Evolutionary conservation across 2,888 invertebrate species (phyloP).

Genomic region (Perithous albicinctus): DNA sequence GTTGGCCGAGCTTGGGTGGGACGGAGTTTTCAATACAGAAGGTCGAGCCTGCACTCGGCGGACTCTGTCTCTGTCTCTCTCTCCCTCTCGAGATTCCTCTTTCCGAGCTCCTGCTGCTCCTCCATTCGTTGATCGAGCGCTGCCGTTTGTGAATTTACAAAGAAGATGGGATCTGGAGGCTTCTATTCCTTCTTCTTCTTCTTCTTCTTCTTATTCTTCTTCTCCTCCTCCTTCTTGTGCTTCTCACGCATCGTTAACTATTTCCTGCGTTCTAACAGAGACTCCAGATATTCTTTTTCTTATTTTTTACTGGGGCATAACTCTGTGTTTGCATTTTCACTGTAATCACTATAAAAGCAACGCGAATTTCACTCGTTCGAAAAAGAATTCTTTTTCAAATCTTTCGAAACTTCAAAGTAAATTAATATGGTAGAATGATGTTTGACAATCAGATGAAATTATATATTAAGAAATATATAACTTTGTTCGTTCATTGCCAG

Average conservation of each 20-base stretch:
- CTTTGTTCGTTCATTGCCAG: too few relatives aligned
- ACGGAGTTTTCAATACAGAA: slow-evolving; percentile 15
- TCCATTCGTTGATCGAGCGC: slow-evolving; percentile 14
- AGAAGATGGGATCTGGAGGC: background rate
- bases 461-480: too few relatives aligned
- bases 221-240: background rate
- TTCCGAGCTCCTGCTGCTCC: slow-evolving; percentile 15
- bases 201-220: too few relatives aligned
- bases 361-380: background rate
- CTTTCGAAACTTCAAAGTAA: too few relatives aligned
- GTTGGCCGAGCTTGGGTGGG: background rate
- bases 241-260: background rate
- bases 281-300: too few relatives aligned
- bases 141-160: background rate
- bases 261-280: background rate
- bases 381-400: too few relatives aligned
- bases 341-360: background rate
- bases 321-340: background rate
- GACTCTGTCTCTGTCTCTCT: too few relatives aligned
- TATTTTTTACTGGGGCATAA: too few relatives aligned
- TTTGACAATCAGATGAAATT: too few relatives aligned
- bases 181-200: background rate
- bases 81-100: slow-evolving; percentile 41
- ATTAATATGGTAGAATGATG: too few relatives aligned
- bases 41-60: background rate